phyloP scores from a whole-genome alignment of 2,113 vertebrate species.

The Leucopternis melanops region DNA sequence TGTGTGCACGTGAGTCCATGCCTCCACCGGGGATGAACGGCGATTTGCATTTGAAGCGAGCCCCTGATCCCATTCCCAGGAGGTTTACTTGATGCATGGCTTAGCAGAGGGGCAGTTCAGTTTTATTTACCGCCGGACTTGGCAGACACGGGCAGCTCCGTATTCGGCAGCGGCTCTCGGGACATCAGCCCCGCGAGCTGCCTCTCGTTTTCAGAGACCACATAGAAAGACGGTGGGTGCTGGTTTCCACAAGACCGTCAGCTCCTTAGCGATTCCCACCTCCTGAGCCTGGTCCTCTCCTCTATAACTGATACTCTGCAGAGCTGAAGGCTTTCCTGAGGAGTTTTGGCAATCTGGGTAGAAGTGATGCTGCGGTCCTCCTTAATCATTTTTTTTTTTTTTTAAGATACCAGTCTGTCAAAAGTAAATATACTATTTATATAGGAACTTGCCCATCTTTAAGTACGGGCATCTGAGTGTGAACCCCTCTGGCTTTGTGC shows the following conservation, averaged over 20 bases:
- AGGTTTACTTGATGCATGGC: neutral
- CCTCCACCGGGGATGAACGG: fast-evolving
- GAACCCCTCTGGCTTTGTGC: neutral
- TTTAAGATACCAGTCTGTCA: neutral
- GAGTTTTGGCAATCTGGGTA: neutral
- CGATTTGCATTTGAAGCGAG: conserved; percentile 12
- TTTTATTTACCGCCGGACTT: neutral
- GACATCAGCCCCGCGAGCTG: fast-evolving
- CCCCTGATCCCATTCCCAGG: conserved; percentile 11
- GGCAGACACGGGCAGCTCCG: neutral
- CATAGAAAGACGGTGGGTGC: neutral
- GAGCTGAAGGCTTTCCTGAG: neutral
- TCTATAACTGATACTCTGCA: neutral
- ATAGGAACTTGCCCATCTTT: neutral
- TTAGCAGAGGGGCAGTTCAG: neutral
- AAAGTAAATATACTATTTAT: neutral
- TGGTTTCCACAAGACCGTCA: fast-evolving
- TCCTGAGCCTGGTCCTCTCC: neutral
- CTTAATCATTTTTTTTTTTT: neutral
- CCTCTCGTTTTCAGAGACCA: neutral
- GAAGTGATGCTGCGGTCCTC: neutral
- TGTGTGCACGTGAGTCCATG: fast-evolving
- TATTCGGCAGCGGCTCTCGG: neutral
- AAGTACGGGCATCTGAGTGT: neutral
- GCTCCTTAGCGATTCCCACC: no score